Evolutionary conservation across 1,140 invertebrate genomes (phyloP), one percentile per base, ranked within the genome.

Genomic region (Drosophila pallidifrons): DNA sequence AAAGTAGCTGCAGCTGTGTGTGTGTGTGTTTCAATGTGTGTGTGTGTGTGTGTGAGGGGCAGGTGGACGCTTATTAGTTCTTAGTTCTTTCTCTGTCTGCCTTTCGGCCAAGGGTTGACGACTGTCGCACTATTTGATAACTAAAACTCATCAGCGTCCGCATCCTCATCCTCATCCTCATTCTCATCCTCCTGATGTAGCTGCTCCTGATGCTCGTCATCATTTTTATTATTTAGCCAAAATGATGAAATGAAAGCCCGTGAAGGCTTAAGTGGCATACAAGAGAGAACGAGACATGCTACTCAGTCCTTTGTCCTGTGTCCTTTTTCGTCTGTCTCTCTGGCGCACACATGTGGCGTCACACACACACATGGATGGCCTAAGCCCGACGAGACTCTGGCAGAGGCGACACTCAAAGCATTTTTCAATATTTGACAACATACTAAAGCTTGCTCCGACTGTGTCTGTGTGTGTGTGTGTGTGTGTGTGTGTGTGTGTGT

Each of bases 401-500:
- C 11, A 63, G 20, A 59, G 57, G 46, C 66, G 58, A 38, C 66
- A 67, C 58, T 58, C 54, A 58, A 68, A 87, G 51, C 83, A 87
- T 87, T 87, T 87, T 87, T 87, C 83, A 87, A 87, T 87, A 87
- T 87, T 87, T 87, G 83, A 82, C 82, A 82, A 82, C 58, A 73
- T 45, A 46, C 76, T 74, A 60, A 58, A 64, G 63, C 66, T 55
- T 7, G 63, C 66, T 55, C 10, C 11, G 63, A 55, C 25, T 65
- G 65, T 45, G 67, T 61, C 57, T 71, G 61, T 25, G 32, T 61
- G 32, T 67, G 65, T 65, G 65, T 45, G 67, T 61, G 52, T 71
- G 61, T 25, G 32, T 61, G 30, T 67, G 65, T 65, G 65, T 45
- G 67, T 61, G 52, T 71, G 61, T 25, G 32, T 61, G 30, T 67